These are phyloP conservation scores for Anhinga rufa DNA, from an alignment of 2,113 vertebrate species.

Conservation along the genomic window DNA sequence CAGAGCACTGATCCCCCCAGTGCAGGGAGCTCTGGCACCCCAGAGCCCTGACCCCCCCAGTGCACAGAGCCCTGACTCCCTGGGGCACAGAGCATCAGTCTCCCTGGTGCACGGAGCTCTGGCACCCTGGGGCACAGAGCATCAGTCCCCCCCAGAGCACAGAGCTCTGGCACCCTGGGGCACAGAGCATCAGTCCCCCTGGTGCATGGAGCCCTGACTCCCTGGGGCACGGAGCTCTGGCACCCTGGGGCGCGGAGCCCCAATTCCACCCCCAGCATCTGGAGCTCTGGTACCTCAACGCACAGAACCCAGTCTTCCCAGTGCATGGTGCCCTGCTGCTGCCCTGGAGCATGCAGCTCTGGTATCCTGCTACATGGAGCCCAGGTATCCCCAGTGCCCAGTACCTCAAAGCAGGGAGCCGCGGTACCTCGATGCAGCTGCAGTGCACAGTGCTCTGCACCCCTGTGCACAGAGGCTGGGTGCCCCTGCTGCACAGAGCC, in stretches of 20 bases:
- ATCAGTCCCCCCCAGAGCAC: too few species aligned
- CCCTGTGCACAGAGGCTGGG: too few species aligned
- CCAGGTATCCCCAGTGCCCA: too few species aligned
- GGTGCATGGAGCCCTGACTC: neutral
- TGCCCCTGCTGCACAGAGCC: neutral
- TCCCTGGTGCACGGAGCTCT: fast-evolving
- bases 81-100: too few species aligned
- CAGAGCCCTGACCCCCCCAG: too few species aligned
- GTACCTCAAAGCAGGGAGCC: neutral
- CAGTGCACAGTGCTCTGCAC: neutral
- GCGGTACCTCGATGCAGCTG: too few species aligned
- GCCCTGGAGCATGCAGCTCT: neutral
- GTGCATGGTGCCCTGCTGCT: too few species aligned
- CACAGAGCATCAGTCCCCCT: fast-evolving
- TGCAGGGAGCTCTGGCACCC: too few species aligned
- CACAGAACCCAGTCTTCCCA: too few species aligned
- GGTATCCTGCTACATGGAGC: neutral
- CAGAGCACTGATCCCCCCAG: neutral
- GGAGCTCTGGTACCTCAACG: neutral
- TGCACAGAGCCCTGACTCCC: too few species aligned
- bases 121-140: too few species aligned
- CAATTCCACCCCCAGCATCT: fast-evolving
- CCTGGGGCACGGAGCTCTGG: neutral
- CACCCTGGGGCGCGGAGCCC: fast-evolving
- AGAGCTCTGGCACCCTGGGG: too few species aligned